Evolutionary conservation across 2,113 vertebrate genomes (phyloP), one percentile per base, ranked within the genome.

Genomic region (Pedetes capensis): DNA sequence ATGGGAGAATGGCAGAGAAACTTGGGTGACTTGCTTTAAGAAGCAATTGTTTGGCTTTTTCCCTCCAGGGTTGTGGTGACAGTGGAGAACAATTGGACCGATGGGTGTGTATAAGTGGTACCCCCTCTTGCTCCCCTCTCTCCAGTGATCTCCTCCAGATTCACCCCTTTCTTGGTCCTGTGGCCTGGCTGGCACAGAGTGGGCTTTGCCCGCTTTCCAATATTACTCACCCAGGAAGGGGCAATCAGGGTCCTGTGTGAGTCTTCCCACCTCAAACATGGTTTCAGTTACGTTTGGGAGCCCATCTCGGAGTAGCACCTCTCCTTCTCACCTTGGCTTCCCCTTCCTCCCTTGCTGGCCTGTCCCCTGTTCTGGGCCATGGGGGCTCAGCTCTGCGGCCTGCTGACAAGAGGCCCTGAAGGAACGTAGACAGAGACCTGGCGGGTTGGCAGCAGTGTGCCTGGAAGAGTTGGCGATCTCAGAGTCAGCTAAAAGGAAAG

Each of bases 211-310:
- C 68, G 23, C 72, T 39, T 86, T 87, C 84, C 25, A 32, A 4
- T 0, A 22, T 10, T 1, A 6, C 63, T 37, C 1, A 37, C 51
- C 39, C 0, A 0, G 0, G 22, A 51, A n/a, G 18, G 80, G 81
- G 71, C 87, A 79, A 61, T 16, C 25, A 25, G 53, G 64, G 59
- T 76, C 57, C n/a, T 10, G 13, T 66, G 91, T 63, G 83, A 66
- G 5, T 27, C 16, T 93, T 80, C 89, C 34, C 57, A 20, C 0
- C 0, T 84, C 49, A 80, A 81, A 79, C 66, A 74, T 68, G 96
- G 86, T 95, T 97, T 90, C 55, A 44, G 55, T 51, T 32, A 37
- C 72, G 49, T n/a, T n/a, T n/a, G n/a, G n/a, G n/a, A n/a, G n/a
- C n/a, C n/a, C n/a, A n/a, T 66, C 55, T 22, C 61, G 18, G 8